Conservation (phyloP, 1,140 invertebrate genomes). For the Aphelenchoides fujianensis region DNA sequence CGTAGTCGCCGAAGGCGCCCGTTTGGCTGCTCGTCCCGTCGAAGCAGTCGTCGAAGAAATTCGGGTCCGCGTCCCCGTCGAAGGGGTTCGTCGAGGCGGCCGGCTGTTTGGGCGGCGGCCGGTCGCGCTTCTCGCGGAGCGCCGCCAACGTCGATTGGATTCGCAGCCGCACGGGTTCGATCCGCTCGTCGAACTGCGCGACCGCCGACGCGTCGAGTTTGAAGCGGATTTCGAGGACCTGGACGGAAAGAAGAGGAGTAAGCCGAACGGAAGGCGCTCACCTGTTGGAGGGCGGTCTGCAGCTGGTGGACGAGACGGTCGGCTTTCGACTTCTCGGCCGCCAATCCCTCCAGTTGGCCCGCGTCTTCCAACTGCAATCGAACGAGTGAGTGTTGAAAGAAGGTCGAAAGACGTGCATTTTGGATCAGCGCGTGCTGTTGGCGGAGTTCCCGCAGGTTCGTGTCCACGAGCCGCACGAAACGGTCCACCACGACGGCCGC, state of each 20-base stretch:
- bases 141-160: not conserved
- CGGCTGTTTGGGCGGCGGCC: not conserved
- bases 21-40: not conserved
- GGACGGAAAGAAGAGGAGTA: slow-evolving; percentile 1
- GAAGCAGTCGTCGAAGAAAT: slow-evolving; percentile 29
- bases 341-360: not conserved
- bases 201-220: not conserved
- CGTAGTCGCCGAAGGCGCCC: not conserved
- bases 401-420: slow-evolving; percentile 22
- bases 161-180: slow-evolving; percentile 4
- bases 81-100: slow-evolving; percentile 17
- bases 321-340: slow-evolving; percentile 8
- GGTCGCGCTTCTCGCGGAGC: not conserved
- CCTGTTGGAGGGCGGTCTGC: slow-evolving; percentile 11
- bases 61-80: not conserved
- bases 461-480: slow-evolving; percentile 19
- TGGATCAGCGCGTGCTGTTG: slow-evolving; percentile 14
- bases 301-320: slow-evolving; percentile 7
- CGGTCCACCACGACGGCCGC: slow-evolving; percentile 11
- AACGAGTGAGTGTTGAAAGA: not conserved
- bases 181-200: slow-evolving; percentile 5
- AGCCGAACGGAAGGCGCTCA: not conserved
- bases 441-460: slow-evolving; percentile 16
- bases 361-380: slow-evolving; percentile 14
- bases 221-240: not conserved